Base-by-base conservation (phyloP, 2,888 invertebrate genomes). In the Drosophila gaucha region DNA sequence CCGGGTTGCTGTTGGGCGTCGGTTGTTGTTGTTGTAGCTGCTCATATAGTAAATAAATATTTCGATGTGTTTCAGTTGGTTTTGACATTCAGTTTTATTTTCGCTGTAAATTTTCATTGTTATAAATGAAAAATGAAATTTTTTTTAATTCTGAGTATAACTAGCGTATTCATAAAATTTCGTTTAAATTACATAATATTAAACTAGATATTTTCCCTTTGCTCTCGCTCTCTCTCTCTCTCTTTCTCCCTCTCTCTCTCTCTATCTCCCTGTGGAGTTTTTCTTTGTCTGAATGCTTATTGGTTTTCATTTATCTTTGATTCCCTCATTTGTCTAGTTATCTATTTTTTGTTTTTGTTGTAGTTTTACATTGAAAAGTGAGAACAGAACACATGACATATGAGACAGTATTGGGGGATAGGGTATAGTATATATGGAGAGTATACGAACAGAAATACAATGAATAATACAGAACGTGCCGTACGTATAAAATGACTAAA, bases 171-270 rank as follows among this genome's bases (percentile, higher is more conserved):
- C 47, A 83, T 86, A 66, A 66, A 86, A 84, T 80, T 84, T 86
- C 66, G 67, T 83, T 86, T 84, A 87, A 85, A 84, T 87, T 87
- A 84, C 85, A 84, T 86, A 82, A 78, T 85, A 84, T 85, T 84
- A 85, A 73, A 85, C 84, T 87, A 86, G 80, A 84, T 80, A 70
- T 66, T 66, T 80, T 80, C 64, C 78, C 68, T 54, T 70, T 67
- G 56, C 52, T 74, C 50, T 67, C 43, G 10, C n/a, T 6, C 16
- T 18, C 60, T 33, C n/a, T 30, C 8, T 30, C 20, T 66, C 36
- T 57, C 20, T 14, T 8, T 47, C 9, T 9, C 44, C 66, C 31
- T 58, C 33, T 12, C 30, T 38, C 14, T 20, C 57, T 38, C 16
- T 24, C 47, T 12, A 18, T 47, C 24, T 30, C 9, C n/a, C 55